Conservation (phyloP, 2,888 invertebrate species). For the Osedax fenrisi region DNA sequence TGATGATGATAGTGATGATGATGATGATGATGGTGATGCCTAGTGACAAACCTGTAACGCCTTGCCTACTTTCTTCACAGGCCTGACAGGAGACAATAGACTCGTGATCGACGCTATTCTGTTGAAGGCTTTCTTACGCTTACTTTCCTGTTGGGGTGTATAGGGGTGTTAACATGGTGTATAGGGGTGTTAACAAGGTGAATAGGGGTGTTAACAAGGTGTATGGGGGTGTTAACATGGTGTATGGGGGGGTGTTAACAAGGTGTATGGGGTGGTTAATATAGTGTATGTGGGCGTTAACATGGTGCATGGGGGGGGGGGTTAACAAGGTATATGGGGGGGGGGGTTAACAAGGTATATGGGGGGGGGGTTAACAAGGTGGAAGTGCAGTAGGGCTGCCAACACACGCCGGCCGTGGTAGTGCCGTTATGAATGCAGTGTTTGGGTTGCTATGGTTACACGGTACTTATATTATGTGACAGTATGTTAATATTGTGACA, state of each 20-base stretch:
- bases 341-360: not conserved
- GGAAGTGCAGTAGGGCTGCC: not conserved
- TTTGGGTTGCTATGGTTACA: too few species aligned
- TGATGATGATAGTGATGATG: too few species aligned
- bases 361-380: not conserved
- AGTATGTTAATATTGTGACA: too few species aligned
- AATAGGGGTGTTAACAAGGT: not conserved
- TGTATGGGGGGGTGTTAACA: not conserved
- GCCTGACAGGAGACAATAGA: slow-evolving; percentile 28
- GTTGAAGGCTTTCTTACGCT: slow-evolving; percentile 8
- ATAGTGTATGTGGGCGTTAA: not conserved
- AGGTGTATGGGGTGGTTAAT: not conserved
- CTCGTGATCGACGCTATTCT: slow-evolving; percentile 13
- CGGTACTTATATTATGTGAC: too few species aligned
- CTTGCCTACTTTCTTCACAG: slow-evolving; percentile 33
- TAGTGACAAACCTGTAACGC: slow-evolving; percentile 33
- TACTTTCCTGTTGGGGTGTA: not conserved
- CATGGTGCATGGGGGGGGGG: not conserved
- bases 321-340: not conserved
- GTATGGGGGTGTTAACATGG: not conserved
- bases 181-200: too few species aligned
- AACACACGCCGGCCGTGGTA: not conserved
- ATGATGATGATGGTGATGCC: too few species aligned
- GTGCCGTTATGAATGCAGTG: not conserved
- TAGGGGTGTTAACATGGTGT: not conserved